Evolutionary conservation across 1,140 invertebrate genomes (phyloP).

Genomic region (Cepaea nemoralis): DNA sequence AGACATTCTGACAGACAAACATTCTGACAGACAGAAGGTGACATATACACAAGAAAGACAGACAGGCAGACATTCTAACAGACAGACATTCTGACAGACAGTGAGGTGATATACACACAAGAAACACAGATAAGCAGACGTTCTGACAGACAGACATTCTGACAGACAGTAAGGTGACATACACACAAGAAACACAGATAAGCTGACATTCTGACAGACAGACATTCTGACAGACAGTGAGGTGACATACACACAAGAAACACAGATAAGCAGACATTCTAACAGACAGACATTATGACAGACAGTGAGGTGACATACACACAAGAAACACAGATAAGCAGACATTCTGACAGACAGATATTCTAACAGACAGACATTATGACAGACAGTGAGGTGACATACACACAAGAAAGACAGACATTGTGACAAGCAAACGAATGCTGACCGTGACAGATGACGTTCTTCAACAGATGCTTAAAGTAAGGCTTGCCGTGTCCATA

Average conservation of each 20-base stretch:
- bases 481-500: neutral
- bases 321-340: slow-evolving; percentile 3
- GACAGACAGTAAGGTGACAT: neutral
- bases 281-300: slow-evolving; percentile 27
- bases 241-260: neutral
- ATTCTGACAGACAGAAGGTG: too few relatives aligned
- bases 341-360: slow-evolving; percentile 3
- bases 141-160: neutral
- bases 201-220: too few relatives aligned
- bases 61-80: too few relatives aligned
- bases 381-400: neutral
- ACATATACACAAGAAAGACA: slow-evolving; percentile 4
- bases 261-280: slow-evolving; percentile 19
- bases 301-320: neutral
- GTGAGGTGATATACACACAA: neutral
- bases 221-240: neutral
- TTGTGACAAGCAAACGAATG: slow-evolving; percentile 1
- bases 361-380: neutral
- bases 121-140: too few relatives aligned
- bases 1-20: neutral
- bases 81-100: neutral
- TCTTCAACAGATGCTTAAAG: neutral
- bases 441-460: slow-evolving; percentile 9
- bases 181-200: neutral
- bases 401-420: slow-evolving; percentile 21